phyloP scores from a whole-genome alignment of 2,888 invertebrate species.

The Dolichomitus sp. region DNA sequence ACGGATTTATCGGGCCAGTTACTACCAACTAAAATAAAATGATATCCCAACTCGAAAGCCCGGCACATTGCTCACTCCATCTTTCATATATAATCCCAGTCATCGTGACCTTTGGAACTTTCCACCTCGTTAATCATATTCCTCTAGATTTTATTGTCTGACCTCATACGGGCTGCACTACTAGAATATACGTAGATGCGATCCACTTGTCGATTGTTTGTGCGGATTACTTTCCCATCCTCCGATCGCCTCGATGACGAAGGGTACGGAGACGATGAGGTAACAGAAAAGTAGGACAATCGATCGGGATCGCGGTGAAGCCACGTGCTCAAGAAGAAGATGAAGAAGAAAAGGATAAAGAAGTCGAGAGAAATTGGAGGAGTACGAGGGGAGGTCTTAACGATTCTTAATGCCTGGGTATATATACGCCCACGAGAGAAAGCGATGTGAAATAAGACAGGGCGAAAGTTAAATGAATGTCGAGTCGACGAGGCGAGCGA shows the following conservation, averaged over 20 bases:
- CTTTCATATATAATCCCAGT: background rate
- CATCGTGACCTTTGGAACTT: background rate
- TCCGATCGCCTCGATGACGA: background rate
- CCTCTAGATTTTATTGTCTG: slow-evolving; percentile 23
- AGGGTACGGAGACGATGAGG: background rate
- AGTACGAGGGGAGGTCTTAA: slow-evolving; percentile 56
- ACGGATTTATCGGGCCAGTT: slow-evolving; percentile 5
- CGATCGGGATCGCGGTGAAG: slow-evolving; percentile 18
- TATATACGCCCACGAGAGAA: slow-evolving; percentile 61
- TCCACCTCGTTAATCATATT: slow-evolving; percentile 29
- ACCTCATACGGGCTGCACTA: background rate
- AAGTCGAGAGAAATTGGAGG: slow-evolving; percentile 43
- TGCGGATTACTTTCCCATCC: background rate
- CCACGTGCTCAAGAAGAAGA: slow-evolving; percentile 1
- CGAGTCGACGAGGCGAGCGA: slow-evolving; percentile 69
- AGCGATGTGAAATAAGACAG: slow-evolving; percentile 69
- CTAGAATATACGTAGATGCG: background rate
- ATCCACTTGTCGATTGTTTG: slow-evolving; percentile 20
- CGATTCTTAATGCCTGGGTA: slow-evolving; percentile 69
- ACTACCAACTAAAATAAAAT: background rate
- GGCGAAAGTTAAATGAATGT: slow-evolving; percentile 71
- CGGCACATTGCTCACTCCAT: background rate
- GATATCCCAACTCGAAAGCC: background rate
- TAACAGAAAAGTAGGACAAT: slow-evolving; percentile 36
- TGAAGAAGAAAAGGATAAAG: slow-evolving; percentile 17